These are phyloP conservation scores for Eulacestoma nigropectus DNA, from an alignment of 2,113 vertebrate species.

Conservation along the genomic window DNA sequence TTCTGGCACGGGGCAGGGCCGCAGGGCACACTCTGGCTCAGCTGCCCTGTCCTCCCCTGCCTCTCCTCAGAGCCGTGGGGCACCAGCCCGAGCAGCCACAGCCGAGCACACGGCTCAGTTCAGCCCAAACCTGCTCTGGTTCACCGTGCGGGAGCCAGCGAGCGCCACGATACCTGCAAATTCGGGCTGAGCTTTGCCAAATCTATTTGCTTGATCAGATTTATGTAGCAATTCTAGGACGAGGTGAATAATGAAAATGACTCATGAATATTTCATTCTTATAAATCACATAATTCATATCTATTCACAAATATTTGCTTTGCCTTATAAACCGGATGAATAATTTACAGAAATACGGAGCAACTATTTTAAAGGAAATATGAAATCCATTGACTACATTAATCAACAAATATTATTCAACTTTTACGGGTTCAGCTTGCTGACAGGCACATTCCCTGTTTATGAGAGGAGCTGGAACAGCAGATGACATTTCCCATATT, in stretches of 20 bases:
- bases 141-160: accelerated
- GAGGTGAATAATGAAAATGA: constrained; percentile 57
- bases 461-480: constrained; percentile 19
- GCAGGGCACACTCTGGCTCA: neutral
- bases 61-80: accelerated
- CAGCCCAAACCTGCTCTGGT: neutral
- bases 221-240: constrained; percentile 49
- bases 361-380: constrained; percentile 57
- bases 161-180: neutral
- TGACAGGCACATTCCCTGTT: constrained; percentile 35
- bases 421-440: constrained; percentile 12
- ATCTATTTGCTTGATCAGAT: constrained; percentile 37
- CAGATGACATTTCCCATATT: neutral
- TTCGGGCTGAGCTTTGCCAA: neutral
- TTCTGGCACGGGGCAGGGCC: accelerated
- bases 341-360: constrained; percentile 35
- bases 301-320: constrained; percentile 65
- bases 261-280: constrained; percentile 61
- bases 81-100: neutral
- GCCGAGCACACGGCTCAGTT: accelerated
- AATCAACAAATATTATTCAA: constrained; percentile 62
- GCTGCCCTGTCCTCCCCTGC: accelerated
- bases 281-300: constrained; percentile 52
- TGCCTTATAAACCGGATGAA: constrained; percentile 48
- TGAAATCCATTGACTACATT: constrained; percentile 44